A percentile compares a stretch with the other conserved stretches of the same genome.
These are phyloP conservation scores for Prochilodus magdalenae DNA, from an alignment of 2,113 vertebrate genomes.

Conservation along the genomic window DNA sequence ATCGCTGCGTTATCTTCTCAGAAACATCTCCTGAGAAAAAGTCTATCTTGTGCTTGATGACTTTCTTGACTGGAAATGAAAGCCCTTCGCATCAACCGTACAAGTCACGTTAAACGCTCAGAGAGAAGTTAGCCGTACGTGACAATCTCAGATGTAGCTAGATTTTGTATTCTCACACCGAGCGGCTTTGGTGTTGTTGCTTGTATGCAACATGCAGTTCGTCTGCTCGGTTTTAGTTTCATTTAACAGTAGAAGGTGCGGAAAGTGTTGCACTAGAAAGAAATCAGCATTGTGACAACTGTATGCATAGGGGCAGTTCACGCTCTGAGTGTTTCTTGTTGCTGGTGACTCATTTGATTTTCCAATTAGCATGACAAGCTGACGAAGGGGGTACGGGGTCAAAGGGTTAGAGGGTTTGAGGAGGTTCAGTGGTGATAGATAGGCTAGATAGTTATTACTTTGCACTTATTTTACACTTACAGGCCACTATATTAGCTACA, in stretches of 20 bases:
- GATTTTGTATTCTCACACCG: slow-evolving; percentile 1
- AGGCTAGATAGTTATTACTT: too few species aligned
- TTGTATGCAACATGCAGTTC: neutral
- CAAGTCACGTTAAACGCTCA: too few species aligned
- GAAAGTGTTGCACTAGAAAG: slow-evolving; percentile 40
- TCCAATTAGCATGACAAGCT: slow-evolving; percentile 4
- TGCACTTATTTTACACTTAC: too few species aligned
- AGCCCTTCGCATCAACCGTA: too few species aligned
- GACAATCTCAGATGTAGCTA: neutral
- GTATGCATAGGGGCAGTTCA: slow-evolving; percentile 13
- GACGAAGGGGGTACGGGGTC: neutral
- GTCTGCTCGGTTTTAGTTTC: slow-evolving; percentile 38
- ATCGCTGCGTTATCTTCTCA: too few species aligned
- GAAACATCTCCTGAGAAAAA: too few species aligned
- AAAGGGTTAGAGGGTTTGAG: neutral
- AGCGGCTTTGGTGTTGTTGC: neutral
- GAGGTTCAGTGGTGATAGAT: too few species aligned
- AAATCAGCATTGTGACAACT: slow-evolving; percentile 17
- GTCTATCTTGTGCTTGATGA: too few species aligned
- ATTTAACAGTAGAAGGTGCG: slow-evolving; percentile 8
- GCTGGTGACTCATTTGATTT: slow-evolving; percentile 33
- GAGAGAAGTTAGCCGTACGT: too few species aligned
- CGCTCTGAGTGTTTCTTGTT: slow-evolving; percentile 16
- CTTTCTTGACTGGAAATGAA: too few species aligned
- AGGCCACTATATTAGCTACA: too few species aligned